Base-by-base conservation (phyloP, 2,113 vertebrate genomes). In the Melospiza melodia region DNA sequence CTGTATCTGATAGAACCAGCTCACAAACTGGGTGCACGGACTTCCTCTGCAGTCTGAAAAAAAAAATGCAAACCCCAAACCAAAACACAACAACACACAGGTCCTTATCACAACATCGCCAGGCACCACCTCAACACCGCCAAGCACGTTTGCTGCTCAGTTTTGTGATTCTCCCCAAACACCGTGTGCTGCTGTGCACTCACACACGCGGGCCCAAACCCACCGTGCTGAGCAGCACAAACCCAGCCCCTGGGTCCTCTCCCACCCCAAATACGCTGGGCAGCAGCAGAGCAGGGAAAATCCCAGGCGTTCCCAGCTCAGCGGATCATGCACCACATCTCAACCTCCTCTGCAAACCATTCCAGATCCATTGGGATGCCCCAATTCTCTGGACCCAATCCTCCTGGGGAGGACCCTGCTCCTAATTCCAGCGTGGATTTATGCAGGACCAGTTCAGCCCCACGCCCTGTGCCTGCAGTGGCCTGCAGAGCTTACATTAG, bases 31-130 rank as follows among this genome's bases (percentile, higher is more conserved):
- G 63, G 79, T 96, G 86, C 95, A 89, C 19, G 80, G 67, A 89
- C 94, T 97, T 97, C 96, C 95, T 97, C 83, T 95, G 93, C 80
- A 84, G 92, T 6, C 66, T 78, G 22, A 52, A 43, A 67, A 31
- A 31, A 57, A 67, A 73, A 46, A 51, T 12, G 48, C 57, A 82
- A 92, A 76, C 73, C 48, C 92, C 88, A 83, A 95, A 95, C 88
- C 96, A 86, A 97, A 93, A 95, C 90, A 95, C 92, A 90, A 20
- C 91, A 87, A 19, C 92, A 44, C 84, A 16, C 44, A 35, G 3
- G 31, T 41, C 23, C 68, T 96, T 96, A 96, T 96, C 91, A 12
- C 78, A 69, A 82, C 82, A 91, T 89, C 54, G 3, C 54, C 87
- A 67, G 91, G 93, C 91, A 51, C 87, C 90, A 71, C 87, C 90